Evolutionary conservation across 2,797 vertebrate genomes (phyloP), one percentile per base, ranked within the genome.

Genomic region (Sebastes miniatus): DNA sequence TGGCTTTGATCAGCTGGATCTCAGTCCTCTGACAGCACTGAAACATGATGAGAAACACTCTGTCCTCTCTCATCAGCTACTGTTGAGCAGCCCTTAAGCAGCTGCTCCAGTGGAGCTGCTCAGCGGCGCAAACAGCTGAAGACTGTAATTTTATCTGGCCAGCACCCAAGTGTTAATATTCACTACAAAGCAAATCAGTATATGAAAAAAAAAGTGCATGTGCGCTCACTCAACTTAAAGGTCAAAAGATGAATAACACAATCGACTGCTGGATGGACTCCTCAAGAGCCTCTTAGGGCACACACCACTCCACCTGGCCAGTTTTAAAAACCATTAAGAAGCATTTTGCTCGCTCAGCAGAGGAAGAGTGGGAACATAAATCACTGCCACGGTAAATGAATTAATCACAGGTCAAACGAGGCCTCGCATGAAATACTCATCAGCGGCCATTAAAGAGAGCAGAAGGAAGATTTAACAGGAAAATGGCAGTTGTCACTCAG

Each of bases 281-380:
- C 29, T 86, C 32, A 68, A 67, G 68, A 80, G 76, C 27, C 71
- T 74, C 78, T 72, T 31, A 77, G 84, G 74, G 67, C 56, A 47
- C 57, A 77, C 79, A 74, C 50, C 34, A 77, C 79, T 82, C 75
- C 79, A 85, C 79, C 86, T 80, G 88, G 74, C 68, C 75, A 71
- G 64, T 77, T 91, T 84, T 65, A 73, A 76, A 83, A 89, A 88
- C 66, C 77, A 86, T 90, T 81, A 88, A 82, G 63, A 62, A 71
- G 80, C 47, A 36, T 84, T 93, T 86, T 91, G 88, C 86, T 83
- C 73, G 54, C 77, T 93, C 91, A 91, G 88, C 87, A 91, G 87
- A 86, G 78, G 64, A 88, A 18, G 56, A 76, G 62, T 20, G 50
- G 63, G 52, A 73, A 75, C 77, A 86, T 94, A 89, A 92, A 93